These are phyloP conservation scores for Grallaria varia DNA, from an alignment of 2,113 vertebrate species.

Conservation along the genomic window DNA sequence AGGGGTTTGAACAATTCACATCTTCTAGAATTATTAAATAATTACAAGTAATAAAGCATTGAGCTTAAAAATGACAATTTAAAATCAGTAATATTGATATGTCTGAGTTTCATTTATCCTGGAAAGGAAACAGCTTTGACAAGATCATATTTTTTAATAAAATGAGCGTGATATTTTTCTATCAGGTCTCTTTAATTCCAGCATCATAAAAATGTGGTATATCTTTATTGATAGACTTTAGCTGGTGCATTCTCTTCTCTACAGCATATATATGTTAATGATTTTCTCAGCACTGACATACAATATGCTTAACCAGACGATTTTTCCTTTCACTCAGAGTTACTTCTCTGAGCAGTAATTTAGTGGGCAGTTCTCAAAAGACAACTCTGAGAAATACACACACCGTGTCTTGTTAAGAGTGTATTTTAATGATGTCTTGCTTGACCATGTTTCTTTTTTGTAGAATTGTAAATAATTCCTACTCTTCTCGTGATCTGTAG, in stretches of 20 bases:
- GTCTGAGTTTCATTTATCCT: slow-evolving; percentile 22
- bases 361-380: slow-evolving; percentile 56
- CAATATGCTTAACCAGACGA: slow-evolving; percentile 43
- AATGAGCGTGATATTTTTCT: slow-evolving; percentile 36
- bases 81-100: slow-evolving; percentile 45
- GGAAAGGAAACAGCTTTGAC: slow-evolving; percentile 48
- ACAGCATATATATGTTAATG: slow-evolving; percentile 52
- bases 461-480: slow-evolving; percentile 48
- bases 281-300: slow-evolving; percentile 56
- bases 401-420: slow-evolving; percentile 5
- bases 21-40: slow-evolving; percentile 38
- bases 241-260: slow-evolving; percentile 34
- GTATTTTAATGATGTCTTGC: slow-evolving; percentile 47
- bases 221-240: slow-evolving; percentile 60
- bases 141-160: slow-evolving; percentile 44
- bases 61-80: slow-evolving; percentile 24
- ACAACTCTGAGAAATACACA: slow-evolving; percentile 41
- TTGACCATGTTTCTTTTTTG: slow-evolving; percentile 58
- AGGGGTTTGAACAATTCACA: not conserved
- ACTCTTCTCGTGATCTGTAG: not conserved
- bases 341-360: slow-evolving; percentile 56
- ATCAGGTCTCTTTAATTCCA: slow-evolving; percentile 50
- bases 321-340: slow-evolving; percentile 44
- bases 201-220: slow-evolving; percentile 51
- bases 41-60: slow-evolving; percentile 50